These are phyloP conservation scores for Cranoglanis bouderius DNA, from an alignment of 2,113 vertebrate species.

Conservation along the genomic window DNA sequence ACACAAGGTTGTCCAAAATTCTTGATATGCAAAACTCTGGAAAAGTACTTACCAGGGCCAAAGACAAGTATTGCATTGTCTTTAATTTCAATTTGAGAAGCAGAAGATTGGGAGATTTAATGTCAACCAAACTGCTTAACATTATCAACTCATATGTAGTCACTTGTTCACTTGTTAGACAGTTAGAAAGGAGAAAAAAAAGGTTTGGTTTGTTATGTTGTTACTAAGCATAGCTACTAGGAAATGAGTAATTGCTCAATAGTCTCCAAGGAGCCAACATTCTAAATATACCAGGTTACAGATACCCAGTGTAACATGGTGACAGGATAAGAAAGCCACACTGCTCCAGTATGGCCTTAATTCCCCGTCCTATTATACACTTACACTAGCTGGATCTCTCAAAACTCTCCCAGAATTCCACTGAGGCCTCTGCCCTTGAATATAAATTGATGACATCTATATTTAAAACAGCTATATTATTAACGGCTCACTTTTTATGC, in stretches of 20 bases:
- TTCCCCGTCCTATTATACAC: conserved; percentile 47
- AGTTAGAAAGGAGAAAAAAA: not conserved
- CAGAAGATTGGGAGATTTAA: not conserved
- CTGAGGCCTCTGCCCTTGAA: conserved; percentile 53
- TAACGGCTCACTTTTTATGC: conserved; percentile 45
- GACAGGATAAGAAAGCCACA: conserved; percentile 7
- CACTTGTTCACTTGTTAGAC: not conserved
- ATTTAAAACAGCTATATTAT: conserved; percentile 57
- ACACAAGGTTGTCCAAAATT: not conserved
- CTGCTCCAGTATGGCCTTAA: conserved; percentile 24
- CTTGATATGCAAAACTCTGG: not conserved
- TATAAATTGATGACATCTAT: conserved; percentile 56
- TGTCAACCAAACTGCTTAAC: not conserved
- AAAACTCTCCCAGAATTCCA: conserved; percentile 43
- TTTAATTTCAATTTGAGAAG: not conserved
- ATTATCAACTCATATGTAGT: not conserved
- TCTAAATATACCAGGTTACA: not conserved
- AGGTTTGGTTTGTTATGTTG: not conserved
- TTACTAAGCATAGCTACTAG: not conserved
- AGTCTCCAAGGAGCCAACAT: not conserved
- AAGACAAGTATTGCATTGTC: not conserved
- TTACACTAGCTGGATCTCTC: conserved; percentile 33
- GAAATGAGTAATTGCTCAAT: not conserved
- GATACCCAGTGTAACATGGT: not conserved
- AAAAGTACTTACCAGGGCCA: not conserved